A percentile compares a stretch with the other conserved stretches of the same genome.
phyloP scores from a whole-genome alignment of 2,888 invertebrate species.

The Melinopterus prodromus region DNA sequence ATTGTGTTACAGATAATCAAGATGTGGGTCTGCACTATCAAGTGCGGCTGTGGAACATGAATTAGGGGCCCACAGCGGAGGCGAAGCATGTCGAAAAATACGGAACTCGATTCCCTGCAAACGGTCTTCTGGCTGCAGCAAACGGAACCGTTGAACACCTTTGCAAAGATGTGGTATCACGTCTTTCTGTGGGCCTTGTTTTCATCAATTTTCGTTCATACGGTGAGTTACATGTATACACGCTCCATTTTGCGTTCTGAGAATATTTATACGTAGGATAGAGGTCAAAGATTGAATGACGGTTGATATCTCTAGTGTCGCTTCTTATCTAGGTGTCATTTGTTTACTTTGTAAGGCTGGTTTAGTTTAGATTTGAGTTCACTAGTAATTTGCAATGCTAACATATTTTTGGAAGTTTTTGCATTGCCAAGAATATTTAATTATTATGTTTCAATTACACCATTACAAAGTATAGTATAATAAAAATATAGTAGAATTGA shows the following conservation, averaged over 20 bases:
- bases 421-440: no score
- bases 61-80: constrained; percentile 44
- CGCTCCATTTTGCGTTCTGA: neutral
- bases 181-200: constrained; percentile 96
- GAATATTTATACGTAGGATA: neutral
- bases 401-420: no score
- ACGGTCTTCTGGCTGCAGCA: constrained; percentile 57
- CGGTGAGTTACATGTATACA: constrained; percentile 58
- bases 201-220: constrained; percentile 92
- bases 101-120: constrained; percentile 54
- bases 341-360: neutral
- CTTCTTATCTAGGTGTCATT: neutral
- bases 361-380: no score
- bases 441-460: no score
- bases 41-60: constrained; percentile 37
- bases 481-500: no score
- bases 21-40: constrained; percentile 13
- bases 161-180: constrained; percentile 96
- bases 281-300: neutral
- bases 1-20: constrained; percentile 14
- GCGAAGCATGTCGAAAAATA: constrained; percentile 49
- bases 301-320: constrained; percentile 12
- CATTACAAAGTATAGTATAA: no score
- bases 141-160: constrained; percentile 67
- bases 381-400: no score